Evolutionary conservation across 2,888 invertebrate species (phyloP), one percentile per base, ranked within the genome.

Genomic region (Chamaedrilus cognettii): DNA sequence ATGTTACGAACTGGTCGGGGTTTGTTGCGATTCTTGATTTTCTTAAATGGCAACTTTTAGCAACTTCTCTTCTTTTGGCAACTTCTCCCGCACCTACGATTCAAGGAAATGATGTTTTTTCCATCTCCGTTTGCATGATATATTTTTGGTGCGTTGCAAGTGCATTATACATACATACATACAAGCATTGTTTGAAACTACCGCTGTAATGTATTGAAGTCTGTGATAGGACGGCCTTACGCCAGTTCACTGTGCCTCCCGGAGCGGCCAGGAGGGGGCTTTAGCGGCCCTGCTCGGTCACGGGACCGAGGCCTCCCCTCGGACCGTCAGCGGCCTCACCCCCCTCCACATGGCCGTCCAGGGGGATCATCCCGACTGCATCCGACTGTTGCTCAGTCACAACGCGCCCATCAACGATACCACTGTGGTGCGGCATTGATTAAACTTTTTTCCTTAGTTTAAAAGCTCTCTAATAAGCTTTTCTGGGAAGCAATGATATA

Each of bases 301-400:
- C 84, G 97, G 96, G 64, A 99, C 99, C 67, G 96, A 99, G 83
- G 96, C 98, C 71, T 35, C 65, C 7, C 32, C 52, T 3, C 31
- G 26, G 33, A 64, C 64, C 11, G 55, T 33, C 28, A 66, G 52
- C 23, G 60, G 64, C n/a, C 42, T 68, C 34, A 99, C 98, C 0
- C 96, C 99, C 0, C 88, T 99, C 65, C 99, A 99, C 85, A 96
- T 99, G 80, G 98, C 99, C 0, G 92, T 96, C 28, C 66, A 61
- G 51, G 49, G 50, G 11, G 99, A 99, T 69, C 98, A 99, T 84
- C 94, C 96, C 49, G 99, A 99, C 84, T 97, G 60, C 33, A 52
- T 49, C 31, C 55, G 55, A 55, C 63, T 65, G 5, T 61, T 70
- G 19, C 70, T 70, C 23, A 42, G 98, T 87, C 95, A 98, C 82